Percentiles rank a stretch among this genome's conserved stretches.
phyloP scores from a whole-genome alignment of 1,140 invertebrate genomes.

The Octopus bimaculoides region DNA sequence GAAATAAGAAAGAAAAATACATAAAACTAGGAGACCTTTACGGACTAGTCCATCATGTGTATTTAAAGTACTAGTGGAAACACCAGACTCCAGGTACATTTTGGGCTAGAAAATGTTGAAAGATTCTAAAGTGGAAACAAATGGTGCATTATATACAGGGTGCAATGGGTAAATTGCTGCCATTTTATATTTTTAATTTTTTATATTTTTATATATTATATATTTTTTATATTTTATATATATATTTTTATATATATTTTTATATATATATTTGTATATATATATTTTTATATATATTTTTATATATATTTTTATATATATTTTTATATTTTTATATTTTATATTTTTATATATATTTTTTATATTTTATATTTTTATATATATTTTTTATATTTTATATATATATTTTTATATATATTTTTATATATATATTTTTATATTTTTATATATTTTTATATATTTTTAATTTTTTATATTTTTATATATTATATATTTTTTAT shows the following conservation, averaged over 20 bases:
- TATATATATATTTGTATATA: neutral
- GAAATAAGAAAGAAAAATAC: too few species aligned
- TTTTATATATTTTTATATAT: neutral
- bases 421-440: neutral
- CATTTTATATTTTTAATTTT: neutral
- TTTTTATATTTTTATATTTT: neutral
- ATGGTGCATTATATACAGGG: too few species aligned
- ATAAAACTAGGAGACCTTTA: too few species aligned
- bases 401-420: neutral
- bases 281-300: neutral
- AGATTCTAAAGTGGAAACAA: too few species aligned
- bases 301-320: neutral
- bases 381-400: neutral
- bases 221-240: neutral
- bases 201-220: neutral
- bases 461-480: neutral
- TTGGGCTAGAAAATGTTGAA: too few species aligned
- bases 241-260: neutral
- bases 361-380: neutral
- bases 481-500: neutral
- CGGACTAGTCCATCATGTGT: too few species aligned
- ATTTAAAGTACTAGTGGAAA: too few species aligned
- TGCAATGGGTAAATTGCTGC: too few species aligned
- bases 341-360: neutral
- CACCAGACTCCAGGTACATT: too few species aligned